Evolutionary conservation across 2,113 vertebrate genomes (phyloP), one percentile per base, ranked within the genome.

Genomic region (Nymphicus hollandicus): DNA sequence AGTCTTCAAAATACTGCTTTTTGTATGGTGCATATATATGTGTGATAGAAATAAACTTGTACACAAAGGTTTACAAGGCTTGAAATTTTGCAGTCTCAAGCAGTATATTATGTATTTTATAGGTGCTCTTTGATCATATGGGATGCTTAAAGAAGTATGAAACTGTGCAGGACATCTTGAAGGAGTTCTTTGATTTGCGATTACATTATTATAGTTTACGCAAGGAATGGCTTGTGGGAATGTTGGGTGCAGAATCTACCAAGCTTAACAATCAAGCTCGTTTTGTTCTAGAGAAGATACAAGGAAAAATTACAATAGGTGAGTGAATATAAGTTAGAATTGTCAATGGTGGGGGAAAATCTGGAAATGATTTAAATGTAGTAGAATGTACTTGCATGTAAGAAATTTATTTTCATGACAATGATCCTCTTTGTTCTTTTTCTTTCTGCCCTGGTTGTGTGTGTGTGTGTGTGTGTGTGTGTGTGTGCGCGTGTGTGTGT

Each of bases 81-180:
- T n/a, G 86, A 91, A 91, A 69, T 82, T 81, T 37, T 1, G 5
- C 47, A 66, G 3, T 49, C 86, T 93, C 72, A 89, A 71, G 55
- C 56, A 66, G 52, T 68, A 50, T 68, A 2, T 91, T 49, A 23
- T 92, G 23, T 93, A 47, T 97, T 69, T 43, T 84, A 7, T 74
- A 99, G 99, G 99, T 99, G 97, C 98, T 99, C n/a, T 99, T 99
- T 97, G 99, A 99, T 97, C 99, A 99, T 96, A 99, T 99, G 99
- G 99, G 99, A 39, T 99, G 99, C 96, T 80, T 99, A 69, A 99
- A 99, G 98, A 98, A 99, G 85, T 99, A 99, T 17, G 99, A 99
- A 88, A 99, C 99, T 4, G 99, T 99, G 69, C 99, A 99, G 55
- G 99, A 99, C 91, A 99, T 99, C 94, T 91, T 99, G 91, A 99